phyloP scores from a whole-genome alignment of 1,140 invertebrate genomes.

The Teleopsis dalmanni region DNA sequence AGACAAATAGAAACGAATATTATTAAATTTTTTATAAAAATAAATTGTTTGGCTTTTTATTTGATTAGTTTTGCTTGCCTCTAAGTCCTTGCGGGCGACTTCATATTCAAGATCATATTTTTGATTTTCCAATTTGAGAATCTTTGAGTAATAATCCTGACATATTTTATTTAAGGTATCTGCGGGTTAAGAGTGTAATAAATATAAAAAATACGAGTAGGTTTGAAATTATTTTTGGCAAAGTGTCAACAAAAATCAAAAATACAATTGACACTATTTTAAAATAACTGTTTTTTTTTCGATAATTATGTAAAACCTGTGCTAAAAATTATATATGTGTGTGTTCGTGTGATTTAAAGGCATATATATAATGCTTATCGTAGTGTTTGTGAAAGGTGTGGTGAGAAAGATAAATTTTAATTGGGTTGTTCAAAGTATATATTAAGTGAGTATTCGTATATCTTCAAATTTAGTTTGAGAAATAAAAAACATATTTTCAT shows the following conservation, averaged over 20 bases:
- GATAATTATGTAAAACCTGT: neutral
- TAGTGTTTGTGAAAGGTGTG: no score
- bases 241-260: neutral
- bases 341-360: neutral
- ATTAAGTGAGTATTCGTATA: no score
- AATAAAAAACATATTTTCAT: no score
- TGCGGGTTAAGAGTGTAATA: slow-evolving; percentile 38
- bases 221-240: neutral
- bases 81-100: slow-evolving; percentile 86
- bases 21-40: no score
- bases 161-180: slow-evolving; percentile 76
- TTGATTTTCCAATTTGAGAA: slow-evolving; percentile 79
- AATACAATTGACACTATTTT: slow-evolving; percentile 3
- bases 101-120: slow-evolving; percentile 96
- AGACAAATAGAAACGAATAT: no score
- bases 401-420: no score
- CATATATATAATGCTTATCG: no score
- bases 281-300: neutral
- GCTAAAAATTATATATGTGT: neutral
- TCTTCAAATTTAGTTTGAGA: no score
- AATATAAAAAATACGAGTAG: neutral
- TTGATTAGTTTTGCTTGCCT: slow-evolving; percentile 69
- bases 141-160: slow-evolving; percentile 78
- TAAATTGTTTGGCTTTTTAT: no score
- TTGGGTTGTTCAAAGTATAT: no score